Base-by-base conservation (phyloP, 2,113 vertebrate species). In the Gallinago undulata region DNA sequence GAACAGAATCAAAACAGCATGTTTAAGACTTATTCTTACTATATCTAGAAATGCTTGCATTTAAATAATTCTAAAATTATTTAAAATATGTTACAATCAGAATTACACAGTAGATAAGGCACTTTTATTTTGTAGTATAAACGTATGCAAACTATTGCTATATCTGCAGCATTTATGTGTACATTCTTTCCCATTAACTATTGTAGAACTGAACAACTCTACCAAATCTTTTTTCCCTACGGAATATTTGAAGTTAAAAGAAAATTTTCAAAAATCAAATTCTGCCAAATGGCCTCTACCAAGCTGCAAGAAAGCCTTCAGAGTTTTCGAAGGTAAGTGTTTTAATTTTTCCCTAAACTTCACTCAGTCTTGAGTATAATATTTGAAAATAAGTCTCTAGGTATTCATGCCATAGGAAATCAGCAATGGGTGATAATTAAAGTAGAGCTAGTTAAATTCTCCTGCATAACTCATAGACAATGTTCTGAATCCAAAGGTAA, bases 161-260 rank as follows among this genome's bases (percentile, higher is more conserved):
- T 37, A 45, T 82, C 79, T 87, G 51, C 27, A 63, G 13, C 24
- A 75, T 8, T 94, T 28, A 89, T 95, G 10, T 81, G 28, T 50
- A 55, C 43, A 3, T 90, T 89, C 19, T 77, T 96, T 96, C 63
- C 28, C 18, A 81, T 97, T 91, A 48, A 79, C 69, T 94, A 53
- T 73, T 97, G 31, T 96, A 98, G 98, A 98, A 87, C 88, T 98
- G 79, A 98, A 98, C 96, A 98, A 98, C 92, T 98, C 97, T 82
- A 97, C 98, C 69, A 98, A 97, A 95, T 97, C 97, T 62, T 98
- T 97, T 89, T 98, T 98, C 75, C 96, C 98, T 89, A 85, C 33
- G 95, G 98, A 98, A 95, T 98, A 98, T 97, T 94, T 98, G 90
- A 98, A 98, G 96, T 97, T 98, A 93, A 98, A 98, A 92, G 98